A percentile compares a stretch with the other conserved stretches of the same genome.
phyloP scores from a whole-genome alignment of 35 echinoderm and acorn worm genomes.

The Heliocidaris tuberculata region DNA sequence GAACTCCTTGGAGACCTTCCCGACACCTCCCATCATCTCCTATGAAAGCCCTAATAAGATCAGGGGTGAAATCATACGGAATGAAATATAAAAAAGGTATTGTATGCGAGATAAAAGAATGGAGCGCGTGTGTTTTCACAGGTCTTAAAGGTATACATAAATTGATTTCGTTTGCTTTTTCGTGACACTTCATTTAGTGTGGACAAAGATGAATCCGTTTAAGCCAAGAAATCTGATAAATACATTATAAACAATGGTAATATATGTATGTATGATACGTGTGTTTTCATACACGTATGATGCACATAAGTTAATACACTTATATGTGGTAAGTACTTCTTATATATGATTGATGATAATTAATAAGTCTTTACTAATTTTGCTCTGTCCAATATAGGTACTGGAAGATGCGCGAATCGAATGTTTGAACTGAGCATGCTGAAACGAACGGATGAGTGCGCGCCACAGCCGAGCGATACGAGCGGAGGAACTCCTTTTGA shows the following conservation, averaged over 20 bases:
- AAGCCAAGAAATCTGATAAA: too few species aligned
- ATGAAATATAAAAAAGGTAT: background rate
- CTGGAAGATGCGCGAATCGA: slow-evolving; percentile 24
- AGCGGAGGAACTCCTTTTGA: background rate
- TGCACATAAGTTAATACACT: too few species aligned
- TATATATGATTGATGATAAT: background rate
- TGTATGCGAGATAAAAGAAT: background rate
- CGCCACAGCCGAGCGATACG: background rate
- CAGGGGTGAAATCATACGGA: background rate
- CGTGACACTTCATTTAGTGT: too few species aligned
- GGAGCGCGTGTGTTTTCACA: background rate
- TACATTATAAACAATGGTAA: too few species aligned
- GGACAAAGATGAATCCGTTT: too few species aligned
- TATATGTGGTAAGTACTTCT: too few species aligned
- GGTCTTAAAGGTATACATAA: background rate
- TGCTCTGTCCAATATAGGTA: background rate
- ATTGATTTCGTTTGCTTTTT: background rate
- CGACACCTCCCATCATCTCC: background rate
- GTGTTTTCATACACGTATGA: too few species aligned
- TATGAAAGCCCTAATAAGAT: background rate
- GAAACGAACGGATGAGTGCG: slow-evolving; percentile 16
- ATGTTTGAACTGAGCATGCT: slow-evolving; percentile 49
- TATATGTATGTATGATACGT: too few species aligned
- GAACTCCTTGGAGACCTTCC: background rate
- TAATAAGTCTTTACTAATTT: background rate